Conservation (phyloP, 2,797 vertebrate species). For the Rhynchonycteris naso region DNA sequence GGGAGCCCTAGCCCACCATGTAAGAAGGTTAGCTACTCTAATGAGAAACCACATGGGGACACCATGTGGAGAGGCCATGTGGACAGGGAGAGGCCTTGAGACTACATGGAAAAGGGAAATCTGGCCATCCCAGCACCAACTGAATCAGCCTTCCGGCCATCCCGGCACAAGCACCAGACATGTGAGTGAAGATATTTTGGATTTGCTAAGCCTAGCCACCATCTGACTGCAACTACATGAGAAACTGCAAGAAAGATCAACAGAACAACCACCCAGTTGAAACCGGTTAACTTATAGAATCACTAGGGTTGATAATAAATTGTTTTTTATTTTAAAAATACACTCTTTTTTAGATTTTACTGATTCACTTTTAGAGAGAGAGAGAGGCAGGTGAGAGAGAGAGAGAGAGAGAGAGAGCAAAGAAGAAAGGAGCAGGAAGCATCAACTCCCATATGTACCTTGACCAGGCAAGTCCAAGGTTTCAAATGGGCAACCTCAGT, state of each 20-base stretch:
- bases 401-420: too few species aligned
- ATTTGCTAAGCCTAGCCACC: not conserved
- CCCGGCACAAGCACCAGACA: not conserved
- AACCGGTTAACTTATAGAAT: not conserved
- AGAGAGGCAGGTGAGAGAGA: too few species aligned
- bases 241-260: not conserved
- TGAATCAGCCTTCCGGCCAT: not conserved
- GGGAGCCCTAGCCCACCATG: not conserved
- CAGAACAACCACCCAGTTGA: not conserved
- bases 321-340: not conserved
- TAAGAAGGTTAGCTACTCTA: not conserved
- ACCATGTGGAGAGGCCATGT: not conserved
- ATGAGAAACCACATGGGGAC: not conserved
- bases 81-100: not conserved
- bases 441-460: too few species aligned
- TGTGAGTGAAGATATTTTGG: not conserved
- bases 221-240: not conserved
- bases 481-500: too few species aligned
- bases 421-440: too few species aligned
- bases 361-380: too few species aligned
- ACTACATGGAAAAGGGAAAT: not conserved
- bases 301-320: not conserved
- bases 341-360: too few species aligned
- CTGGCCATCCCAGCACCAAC: not conserved
- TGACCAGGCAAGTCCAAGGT: too few species aligned